A percentile compares a stretch with the other conserved stretches of the same genome.
Conservation (phyloP, 2,888 invertebrate genomes). For the Zelleria hepariella region DNA sequence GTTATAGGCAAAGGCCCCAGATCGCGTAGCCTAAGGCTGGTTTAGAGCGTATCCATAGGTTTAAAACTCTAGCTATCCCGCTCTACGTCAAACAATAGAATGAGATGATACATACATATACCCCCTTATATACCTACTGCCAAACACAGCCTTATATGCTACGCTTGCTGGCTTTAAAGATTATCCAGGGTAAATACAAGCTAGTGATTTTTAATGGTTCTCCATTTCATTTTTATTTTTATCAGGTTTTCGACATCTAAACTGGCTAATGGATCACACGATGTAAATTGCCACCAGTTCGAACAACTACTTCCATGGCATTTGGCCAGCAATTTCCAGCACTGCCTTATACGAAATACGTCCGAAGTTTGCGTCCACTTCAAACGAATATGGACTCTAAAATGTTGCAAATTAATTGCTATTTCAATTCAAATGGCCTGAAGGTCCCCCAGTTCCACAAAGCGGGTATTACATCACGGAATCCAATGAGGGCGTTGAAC, state of each 20-base stretch:
- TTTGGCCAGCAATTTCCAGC: conserved; percentile 22
- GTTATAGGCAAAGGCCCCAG: no score
- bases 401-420: not conserved
- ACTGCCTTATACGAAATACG: not conserved
- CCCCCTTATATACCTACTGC: no score
- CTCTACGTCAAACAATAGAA: no score
- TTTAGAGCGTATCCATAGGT: no score
- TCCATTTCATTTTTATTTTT: no score
- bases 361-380: not conserved
- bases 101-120: no score
- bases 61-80: no score
- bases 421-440: conserved; percentile 5
- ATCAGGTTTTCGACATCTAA: not conserved
- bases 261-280: not conserved
- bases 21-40: no score
- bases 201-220: no score
- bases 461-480: not conserved
- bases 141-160: no score
- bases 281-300: not conserved
- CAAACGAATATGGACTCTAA: conserved; percentile 9
- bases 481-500: not conserved
- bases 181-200: no score
- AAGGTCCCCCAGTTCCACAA: not conserved
- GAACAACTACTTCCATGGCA: conserved; percentile 20
- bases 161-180: no score